A percentile compares a stretch with the other conserved stretches of the same genome.
Conservation (phyloP, 2,888 invertebrate species). For the Zelleria hepariella region DNA sequence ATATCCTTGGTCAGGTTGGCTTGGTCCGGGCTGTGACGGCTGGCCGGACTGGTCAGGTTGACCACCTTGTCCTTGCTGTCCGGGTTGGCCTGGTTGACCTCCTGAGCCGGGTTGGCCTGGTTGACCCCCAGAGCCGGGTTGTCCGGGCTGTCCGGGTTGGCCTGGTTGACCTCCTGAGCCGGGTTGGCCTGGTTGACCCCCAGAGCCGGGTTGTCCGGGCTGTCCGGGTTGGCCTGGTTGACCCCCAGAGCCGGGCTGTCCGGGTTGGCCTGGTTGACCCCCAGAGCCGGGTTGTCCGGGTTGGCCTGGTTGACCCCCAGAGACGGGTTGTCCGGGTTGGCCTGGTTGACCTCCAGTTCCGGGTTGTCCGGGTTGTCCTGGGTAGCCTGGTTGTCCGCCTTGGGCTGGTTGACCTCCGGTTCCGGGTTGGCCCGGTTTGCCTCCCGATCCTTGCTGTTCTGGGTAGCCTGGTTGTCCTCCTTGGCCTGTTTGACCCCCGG, state of each 20-base stretch:
- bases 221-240: slow-evolving; percentile 10
- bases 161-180: slow-evolving; percentile 23
- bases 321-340: slow-evolving; percentile 11
- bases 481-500: slow-evolving; percentile 4
- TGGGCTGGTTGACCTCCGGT: slow-evolving; percentile 7
- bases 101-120: slow-evolving; percentile 35
- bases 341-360: slow-evolving; percentile 63
- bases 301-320: not conserved
- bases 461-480: slow-evolving; percentile 6
- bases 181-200: slow-evolving; percentile 8
- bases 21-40: slow-evolving; percentile 16
- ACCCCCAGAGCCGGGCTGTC: slow-evolving; percentile 6
- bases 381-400: slow-evolving; percentile 9
- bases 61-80: slow-evolving; percentile 22
- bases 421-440: slow-evolving; percentile 3
- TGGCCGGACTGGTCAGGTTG: slow-evolving; percentile 22
- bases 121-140: slow-evolving; percentile 37
- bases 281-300: slow-evolving; percentile 1
- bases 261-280: slow-evolving; percentile 2
- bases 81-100: slow-evolving; percentile 8
- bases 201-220: slow-evolving; percentile 14
- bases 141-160: slow-evolving; percentile 24
- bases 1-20: slow-evolving; percentile 52
- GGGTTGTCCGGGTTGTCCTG: slow-evolving; percentile 53
- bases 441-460: slow-evolving; percentile 3